Evolutionary conservation across 2,113 vertebrate species (phyloP).

Genomic region (Chrysochloris asiatica): DNA sequence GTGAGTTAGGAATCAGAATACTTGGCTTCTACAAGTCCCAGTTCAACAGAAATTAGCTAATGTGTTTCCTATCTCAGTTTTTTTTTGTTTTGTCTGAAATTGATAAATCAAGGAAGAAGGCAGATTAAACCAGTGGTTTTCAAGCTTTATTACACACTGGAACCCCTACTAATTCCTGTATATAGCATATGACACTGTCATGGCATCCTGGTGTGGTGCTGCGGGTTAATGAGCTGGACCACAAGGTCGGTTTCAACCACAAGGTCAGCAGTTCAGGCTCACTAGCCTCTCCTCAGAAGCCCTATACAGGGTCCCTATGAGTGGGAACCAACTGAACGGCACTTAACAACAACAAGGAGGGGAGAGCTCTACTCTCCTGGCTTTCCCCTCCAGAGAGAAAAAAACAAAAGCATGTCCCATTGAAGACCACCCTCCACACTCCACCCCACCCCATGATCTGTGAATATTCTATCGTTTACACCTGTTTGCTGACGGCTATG

Average conservation of each 20-base stretch:
- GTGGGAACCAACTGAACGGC: no score
- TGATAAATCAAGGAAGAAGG: conserved; percentile 15
- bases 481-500: not conserved
- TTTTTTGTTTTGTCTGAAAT: not conserved
- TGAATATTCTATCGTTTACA: not conserved
- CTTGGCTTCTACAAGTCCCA: not conserved
- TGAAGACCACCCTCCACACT: not conserved
- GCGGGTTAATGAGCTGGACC: no score
- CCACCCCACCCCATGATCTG: not conserved
- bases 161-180: not conserved
- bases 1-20: not conserved
- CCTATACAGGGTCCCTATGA: no score
- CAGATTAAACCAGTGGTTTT: not conserved
- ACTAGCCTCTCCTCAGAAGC: no score
- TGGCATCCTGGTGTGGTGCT: no score
- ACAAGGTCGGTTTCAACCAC: no score
- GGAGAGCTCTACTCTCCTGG: not conserved
- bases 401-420: not conserved
- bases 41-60: not conserved
- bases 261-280: no score
- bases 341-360: no score
- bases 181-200: not conserved
- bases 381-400: not conserved
- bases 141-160: not conserved
- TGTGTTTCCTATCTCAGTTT: not conserved